Percentiles rank a stretch among this genome's conserved stretches.
Evolutionary conservation across 2,888 invertebrate species (phyloP).

Genomic region (Tachina lurida): DNA sequence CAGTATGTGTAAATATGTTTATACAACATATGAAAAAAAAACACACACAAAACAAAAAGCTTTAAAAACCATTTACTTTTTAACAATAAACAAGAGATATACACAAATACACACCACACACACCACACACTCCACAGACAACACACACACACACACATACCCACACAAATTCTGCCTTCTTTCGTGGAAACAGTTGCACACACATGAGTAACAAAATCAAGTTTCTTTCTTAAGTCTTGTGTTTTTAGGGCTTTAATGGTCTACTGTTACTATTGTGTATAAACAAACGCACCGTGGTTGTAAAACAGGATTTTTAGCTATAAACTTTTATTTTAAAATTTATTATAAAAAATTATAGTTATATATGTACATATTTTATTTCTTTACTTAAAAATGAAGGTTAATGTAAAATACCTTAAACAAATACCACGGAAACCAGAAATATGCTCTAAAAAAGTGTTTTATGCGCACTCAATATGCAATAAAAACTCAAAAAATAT

Average conservation of each 20-base stretch:
- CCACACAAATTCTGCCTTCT: not conserved
- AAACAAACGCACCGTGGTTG: constrained; percentile 6
- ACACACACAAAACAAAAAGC: not conserved
- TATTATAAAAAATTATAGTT: not conserved
- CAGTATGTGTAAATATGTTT: not conserved
- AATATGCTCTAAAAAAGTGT: too few species aligned
- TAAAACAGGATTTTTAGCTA: not conserved
- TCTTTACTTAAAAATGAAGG: too few species aligned
- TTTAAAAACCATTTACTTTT: constrained; percentile 50
- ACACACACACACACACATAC: not conserved
- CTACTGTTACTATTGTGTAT: not conserved
- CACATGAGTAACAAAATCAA: constrained; percentile 45
- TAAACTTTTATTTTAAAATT: not conserved
- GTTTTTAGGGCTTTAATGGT: constrained; percentile 8
- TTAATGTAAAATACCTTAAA: too few species aligned
- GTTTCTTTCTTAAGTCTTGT: constrained; percentile 75
- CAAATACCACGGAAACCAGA: too few species aligned
- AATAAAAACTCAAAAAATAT: too few species aligned
- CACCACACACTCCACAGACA: not conserved
- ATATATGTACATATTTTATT: too few species aligned
- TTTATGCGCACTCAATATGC: too few species aligned
- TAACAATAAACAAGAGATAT: constrained; percentile 42
- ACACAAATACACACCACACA: constrained; percentile 11
- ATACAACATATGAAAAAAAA: not conserved
- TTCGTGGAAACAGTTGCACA: not conserved